Evolutionary conservation across 2,797 vertebrate genomes (phyloP).

Genomic region (Anguilla anguilla): DNA sequence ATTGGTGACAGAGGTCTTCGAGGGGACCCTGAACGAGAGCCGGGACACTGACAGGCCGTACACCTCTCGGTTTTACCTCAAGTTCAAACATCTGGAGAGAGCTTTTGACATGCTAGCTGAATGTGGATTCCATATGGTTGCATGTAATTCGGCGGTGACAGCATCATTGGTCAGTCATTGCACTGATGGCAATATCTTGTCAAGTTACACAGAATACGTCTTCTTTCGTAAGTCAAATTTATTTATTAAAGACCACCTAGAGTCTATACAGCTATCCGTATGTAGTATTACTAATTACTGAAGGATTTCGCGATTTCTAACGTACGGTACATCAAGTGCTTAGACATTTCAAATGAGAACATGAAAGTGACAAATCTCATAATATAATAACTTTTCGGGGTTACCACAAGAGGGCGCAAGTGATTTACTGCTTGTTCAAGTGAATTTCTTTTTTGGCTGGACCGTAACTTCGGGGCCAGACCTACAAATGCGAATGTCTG

Average conservation of each 20-base stretch:
- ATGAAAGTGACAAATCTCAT: background rate
- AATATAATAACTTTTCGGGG: background rate
- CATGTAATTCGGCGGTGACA: slow-evolving; percentile 94
- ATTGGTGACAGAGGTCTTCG: slow-evolving; percentile 95
- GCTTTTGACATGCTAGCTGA: slow-evolving; percentile 98
- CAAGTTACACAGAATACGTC: slow-evolving; percentile 97
- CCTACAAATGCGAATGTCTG: too few relatives aligned
- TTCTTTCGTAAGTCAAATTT: slow-evolving; percentile 95
- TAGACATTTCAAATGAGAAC: background rate
- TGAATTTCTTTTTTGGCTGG: background rate
- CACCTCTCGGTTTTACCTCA: slow-evolving; percentile 93
- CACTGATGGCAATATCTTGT: slow-evolving; percentile 92
- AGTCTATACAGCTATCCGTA: background rate
- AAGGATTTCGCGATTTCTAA: background rate
- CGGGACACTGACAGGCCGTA: slow-evolving; percentile 91
- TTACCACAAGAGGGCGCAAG: slow-evolving; percentile 40
- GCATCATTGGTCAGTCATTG: slow-evolving; percentile 87
- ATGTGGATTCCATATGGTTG: slow-evolving; percentile 95
- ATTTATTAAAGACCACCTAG: slow-evolving; percentile 15
- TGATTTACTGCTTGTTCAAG: background rate
- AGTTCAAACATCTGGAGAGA: slow-evolving; percentile 93
- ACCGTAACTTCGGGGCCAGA: too few relatives aligned
- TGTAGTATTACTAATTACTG: background rate
- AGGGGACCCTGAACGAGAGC: slow-evolving; percentile 93
- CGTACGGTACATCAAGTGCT: too few relatives aligned